A percentile compares a stretch with the other conserved stretches of the same genome.
Conservation (phyloP, 2,113 vertebrate genomes). For the Mobula birostris region DNA sequence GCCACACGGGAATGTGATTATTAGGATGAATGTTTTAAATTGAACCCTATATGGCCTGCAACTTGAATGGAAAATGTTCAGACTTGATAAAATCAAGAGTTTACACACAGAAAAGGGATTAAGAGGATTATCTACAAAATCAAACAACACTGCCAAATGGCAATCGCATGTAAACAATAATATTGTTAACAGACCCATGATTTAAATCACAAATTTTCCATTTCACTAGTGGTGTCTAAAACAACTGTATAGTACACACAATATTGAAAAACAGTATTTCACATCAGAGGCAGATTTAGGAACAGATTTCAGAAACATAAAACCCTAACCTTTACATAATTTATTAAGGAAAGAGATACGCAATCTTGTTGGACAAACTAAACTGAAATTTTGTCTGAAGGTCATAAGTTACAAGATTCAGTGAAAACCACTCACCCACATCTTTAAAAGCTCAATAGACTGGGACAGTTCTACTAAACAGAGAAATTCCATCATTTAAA, state of each 20-base stretch:
- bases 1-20: neutral
- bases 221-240: neutral
- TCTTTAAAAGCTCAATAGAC: neutral
- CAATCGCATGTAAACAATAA: neutral
- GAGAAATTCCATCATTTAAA: neutral
- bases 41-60: neutral
- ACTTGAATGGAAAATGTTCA: neutral
- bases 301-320: neutral
- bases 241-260: neutral
- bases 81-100: conserved; percentile 3
- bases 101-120: conserved; percentile 1
- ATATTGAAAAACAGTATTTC: neutral
- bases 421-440: neutral
- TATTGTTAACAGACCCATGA: neutral
- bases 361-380: neutral
- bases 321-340: neutral
- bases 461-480: neutral
- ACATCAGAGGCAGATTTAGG: neutral
- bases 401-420: neutral
- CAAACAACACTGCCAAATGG: neutral
- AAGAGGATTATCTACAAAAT: neutral
- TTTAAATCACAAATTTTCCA: neutral
- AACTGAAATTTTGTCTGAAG: neutral
- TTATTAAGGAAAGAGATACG: neutral
- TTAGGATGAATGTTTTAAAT: neutral